Evolutionary conservation across 2,888 invertebrate species (phyloP), one percentile per base, ranked within the genome.

Genomic region (Oasisia sp.): DNA sequence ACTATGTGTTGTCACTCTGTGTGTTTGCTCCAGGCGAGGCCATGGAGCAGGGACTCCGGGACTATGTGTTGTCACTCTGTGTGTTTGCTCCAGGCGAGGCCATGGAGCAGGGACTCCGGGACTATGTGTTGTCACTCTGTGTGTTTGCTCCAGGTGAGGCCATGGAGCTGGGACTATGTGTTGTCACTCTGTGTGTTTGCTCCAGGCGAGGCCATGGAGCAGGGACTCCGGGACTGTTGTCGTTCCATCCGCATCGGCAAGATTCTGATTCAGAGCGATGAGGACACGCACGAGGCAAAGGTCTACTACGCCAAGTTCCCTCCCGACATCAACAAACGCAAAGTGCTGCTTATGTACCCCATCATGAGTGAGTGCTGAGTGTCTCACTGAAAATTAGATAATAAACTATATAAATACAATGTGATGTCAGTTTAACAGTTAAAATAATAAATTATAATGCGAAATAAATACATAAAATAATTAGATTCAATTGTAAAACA

Each of bases 231-330:
- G 89, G 99, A 99, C 96, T 99, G 99, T 96, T 99, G 99, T 96
- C 97, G 99, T 5, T 99, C 99, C 11, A 99, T 99, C 95, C 97
- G 99, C 93, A 99, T 99, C 94, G 99, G 99, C 56, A 99, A 99
- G 97, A 99, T 99, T 95, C 97, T 99, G 90, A 98, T 99, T 0
- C 99, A 99, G 96, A 99, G 98, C 93, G 99, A 99, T 97, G 98
- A 98, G 14, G 99, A 99, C 95, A 99, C 99, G 0, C 99, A 99
- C 95, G 99, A 98, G 96, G 99, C 99, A 0, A 98, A 98, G 95
- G 99, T 99, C 0, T 99, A 99, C 3, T 99, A 99, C 96, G 97
- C 99, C 8, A 98, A 99, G 96, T 99, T 99, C 96, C 99, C 99
- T 0, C 99, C 99, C 94, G 99, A 99, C 96, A 99, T 99, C 94